These are phyloP conservation scores for Catocala sponsa DNA, from an alignment of 2,888 invertebrate genomes.

Conservation along the genomic window DNA sequence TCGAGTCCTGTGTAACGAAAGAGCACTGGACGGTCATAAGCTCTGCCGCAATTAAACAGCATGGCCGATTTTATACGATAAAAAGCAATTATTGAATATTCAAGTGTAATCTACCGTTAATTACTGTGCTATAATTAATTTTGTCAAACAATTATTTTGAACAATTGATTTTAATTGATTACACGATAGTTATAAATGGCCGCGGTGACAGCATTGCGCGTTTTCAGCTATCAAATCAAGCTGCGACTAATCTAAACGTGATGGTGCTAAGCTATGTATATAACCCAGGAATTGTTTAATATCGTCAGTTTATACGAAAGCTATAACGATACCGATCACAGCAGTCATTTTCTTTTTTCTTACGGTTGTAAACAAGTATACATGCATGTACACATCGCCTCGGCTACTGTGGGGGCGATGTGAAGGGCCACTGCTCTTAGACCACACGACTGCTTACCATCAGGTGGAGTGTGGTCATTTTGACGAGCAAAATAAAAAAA, in stretches of 20 bases:
- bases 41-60: constrained; percentile 52
- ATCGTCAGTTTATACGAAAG: too few species aligned
- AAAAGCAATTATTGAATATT: constrained; percentile 57
- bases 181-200: constrained; percentile 35
- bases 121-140: constrained; percentile 50
- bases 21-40: constrained; percentile 49
- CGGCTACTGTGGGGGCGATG: too few species aligned
- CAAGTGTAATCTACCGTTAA: constrained; percentile 54
- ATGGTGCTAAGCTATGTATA: not conserved
- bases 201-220: constrained; percentile 9
- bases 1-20: constrained; percentile 66
- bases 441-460: too few species aligned
- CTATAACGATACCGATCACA: too few species aligned
- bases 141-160: constrained; percentile 43
- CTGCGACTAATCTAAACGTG: not conserved
- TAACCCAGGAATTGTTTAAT: too few species aligned
- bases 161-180: constrained; percentile 48
- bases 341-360: too few species aligned
- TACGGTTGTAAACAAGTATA: too few species aligned
- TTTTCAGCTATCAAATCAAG: constrained; percentile 2
- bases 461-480: too few species aligned
- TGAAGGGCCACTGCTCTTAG: too few species aligned
- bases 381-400: too few species aligned
- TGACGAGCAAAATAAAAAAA: too few species aligned
- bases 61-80: constrained; percentile 42